Conservation (phyloP, 2,888 invertebrate genomes). For the Metopia argyrocephala region DNA sequence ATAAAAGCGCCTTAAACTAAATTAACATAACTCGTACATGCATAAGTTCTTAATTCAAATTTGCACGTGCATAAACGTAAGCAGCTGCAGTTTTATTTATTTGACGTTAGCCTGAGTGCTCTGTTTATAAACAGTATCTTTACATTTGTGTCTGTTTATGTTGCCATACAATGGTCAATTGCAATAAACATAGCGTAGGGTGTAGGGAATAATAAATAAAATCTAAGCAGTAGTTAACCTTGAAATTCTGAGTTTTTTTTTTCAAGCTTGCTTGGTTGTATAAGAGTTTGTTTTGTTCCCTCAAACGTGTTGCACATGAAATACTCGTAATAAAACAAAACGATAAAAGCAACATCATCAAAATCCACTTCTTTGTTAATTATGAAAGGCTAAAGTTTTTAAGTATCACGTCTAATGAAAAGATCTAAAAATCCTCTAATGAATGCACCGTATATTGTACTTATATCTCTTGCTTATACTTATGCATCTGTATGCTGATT, state of each 20-base stretch:
- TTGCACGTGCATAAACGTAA: no score
- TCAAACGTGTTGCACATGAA: slow-evolving; percentile 50
- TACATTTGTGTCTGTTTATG: not conserved
- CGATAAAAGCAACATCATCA: slow-evolving; percentile 12
- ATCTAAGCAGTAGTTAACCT: slow-evolving; percentile 56
- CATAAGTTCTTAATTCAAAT: no score
- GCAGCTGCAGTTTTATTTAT: no score
- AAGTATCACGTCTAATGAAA: slow-evolving; percentile 17
- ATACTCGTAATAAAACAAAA: slow-evolving; percentile 24
- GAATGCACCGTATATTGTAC: slow-evolving; percentile 10
- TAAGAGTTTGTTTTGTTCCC: slow-evolving; percentile 48
- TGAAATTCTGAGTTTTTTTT: slow-evolving; percentile 30
- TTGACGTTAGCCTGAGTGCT: no score
- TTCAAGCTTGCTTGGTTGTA: slow-evolving; percentile 41
- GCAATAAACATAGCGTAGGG: not conserved
- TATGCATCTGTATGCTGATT: not conserved
- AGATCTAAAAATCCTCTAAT: slow-evolving; percentile 49
- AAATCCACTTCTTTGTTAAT: slow-evolving; percentile 46
- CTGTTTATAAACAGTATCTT: not conserved
- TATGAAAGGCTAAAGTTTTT: slow-evolving; percentile 51
- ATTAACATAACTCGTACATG: no score
- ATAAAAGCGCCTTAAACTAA: no score
- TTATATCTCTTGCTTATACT: not conserved
- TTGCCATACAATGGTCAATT: not conserved
- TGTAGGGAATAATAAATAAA: not conserved